Base-by-base conservation (phyloP, 2,797 vertebrate species). In the Poecilia velifera region DNA sequence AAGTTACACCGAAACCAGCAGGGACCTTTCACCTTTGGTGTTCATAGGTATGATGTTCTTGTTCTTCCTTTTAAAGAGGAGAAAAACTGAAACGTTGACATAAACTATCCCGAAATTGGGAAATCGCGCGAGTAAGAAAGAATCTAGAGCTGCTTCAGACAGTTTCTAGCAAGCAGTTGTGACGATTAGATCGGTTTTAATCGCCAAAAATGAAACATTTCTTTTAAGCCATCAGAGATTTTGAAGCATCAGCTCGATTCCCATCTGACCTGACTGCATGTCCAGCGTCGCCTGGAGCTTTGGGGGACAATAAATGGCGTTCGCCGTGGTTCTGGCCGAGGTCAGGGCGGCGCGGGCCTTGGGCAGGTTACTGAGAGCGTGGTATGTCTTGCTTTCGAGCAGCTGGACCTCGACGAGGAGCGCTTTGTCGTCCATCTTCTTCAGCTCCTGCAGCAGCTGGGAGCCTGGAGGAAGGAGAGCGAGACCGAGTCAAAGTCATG, bases 401-500 rank as follows among this genome's bases (percentile, higher is more conserved):
- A 99, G 96, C 93, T 99, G 98, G 84, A 99, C 98, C 92, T 99
- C 98, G 76, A 99, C 98, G 91, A 99, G 94, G 88, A 99, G 95
- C 25, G 98, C 98, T 94, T 99, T 99, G 93, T 99, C 98, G 36
- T 99, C 98, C 98, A 99, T 99, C 95, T 99, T 99, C 91, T 99
- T 99, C 90, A 99, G 95, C 83, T 99, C 98, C 85, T 97, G 94
- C 5, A 99, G 96, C 89, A 99, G 94, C 92, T 99, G 98, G 82
- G 98, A 95, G 72, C 97, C 98, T 99, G 81, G 49, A 6, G 78
- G 14, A 1, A 45, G 16, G 41, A 72, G 7, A 47, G 25, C 0
- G 3, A 76, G 28, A 0, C 0, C 10, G 22, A 71, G 66, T 45
- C 41, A 70, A 25, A 70, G 25, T 14, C 8, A 41, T 2, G 20